Evolutionary conservation across 1,140 invertebrate genomes (phyloP).

Genomic region (Adelges cooleyi): DNA sequence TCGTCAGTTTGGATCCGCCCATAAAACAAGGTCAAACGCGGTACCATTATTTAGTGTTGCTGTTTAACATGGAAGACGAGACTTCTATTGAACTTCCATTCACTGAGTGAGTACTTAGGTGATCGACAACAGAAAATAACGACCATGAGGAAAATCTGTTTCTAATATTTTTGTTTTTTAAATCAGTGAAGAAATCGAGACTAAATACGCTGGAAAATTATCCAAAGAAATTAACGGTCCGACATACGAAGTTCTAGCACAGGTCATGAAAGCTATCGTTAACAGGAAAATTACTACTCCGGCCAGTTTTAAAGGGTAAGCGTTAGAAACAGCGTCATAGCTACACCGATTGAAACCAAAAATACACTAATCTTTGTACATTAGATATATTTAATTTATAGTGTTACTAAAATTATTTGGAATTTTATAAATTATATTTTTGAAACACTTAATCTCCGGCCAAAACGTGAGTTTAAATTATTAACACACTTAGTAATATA

Average conservation of each 20-base stretch:
- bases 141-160: no score
- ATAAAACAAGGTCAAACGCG: constrained; percentile 99
- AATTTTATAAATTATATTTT: no score
- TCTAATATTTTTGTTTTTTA: constrained; percentile 31
- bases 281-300: constrained; percentile 91
- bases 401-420: no score
- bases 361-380: no score
- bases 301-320: constrained; percentile 77
- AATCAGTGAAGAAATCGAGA: constrained; percentile 71
- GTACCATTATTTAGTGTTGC: constrained; percentile 86
- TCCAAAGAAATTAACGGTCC: constrained; percentile 83
- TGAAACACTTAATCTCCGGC: no score
- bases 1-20: constrained; percentile 96
- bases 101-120: constrained; percentile 56
- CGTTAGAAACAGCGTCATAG: no score
- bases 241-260: constrained; percentile 89
- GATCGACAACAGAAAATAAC: no score
- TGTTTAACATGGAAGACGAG: constrained; percentile 88
- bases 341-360: no score
- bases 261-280: constrained; percentile 91
- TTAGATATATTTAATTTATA: no score
- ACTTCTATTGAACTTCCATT: constrained; percentile 85
- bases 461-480: no score
- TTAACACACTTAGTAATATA: no score
- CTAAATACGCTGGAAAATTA: constrained; percentile 90